Evolutionary conservation across 92 coral and sea anemone species (phyloP), one percentile per base, ranked within the genome.

Genomic region (Umimayanthus chanpuru): DNA sequence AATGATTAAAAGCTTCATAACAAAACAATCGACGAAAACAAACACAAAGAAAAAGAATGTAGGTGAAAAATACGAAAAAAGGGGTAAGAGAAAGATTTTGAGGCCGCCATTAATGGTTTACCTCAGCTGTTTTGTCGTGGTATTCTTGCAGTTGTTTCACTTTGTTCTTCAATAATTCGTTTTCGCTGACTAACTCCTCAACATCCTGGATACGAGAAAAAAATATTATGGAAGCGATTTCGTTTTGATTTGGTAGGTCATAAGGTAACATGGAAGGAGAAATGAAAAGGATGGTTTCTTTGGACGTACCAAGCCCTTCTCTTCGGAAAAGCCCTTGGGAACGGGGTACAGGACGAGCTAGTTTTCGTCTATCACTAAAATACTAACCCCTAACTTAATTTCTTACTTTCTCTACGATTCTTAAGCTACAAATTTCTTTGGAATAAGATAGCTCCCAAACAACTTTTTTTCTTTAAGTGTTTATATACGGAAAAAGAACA

Each of bases 41-140:
- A 9, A 16, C 18, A 73, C 8, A 15, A 32, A 3, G 73, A 67
- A 28, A 73, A 32, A 73, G 4, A 29, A 10, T 32, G 32, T 14
- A 73, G 44, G 0, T 30, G 0, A 73, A 32, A 36, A 73, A 73
- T 4, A 53, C 12, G 58, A 53, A 53, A 53, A 53, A 53, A 11
- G 8, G 50, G 11, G 10, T 47, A 14, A 21, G 58, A 77, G 55
- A 43, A 40, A 28, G 2, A 53, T 11, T 53, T 53, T 14, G 58
- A 53, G 58, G 1, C 58, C 20, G 2, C 20, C 36, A 44, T 47
- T 11, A 47, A 7, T 47, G 50, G 50, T 81, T 25, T 81, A 81
- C 86, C 86, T 81, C 76, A 6, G 74, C 75, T 40, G 86, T 56
- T 39, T 70, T 39, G 18, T 66, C 75, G 12, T 41, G 76, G 25